Evolutionary conservation across 2,888 invertebrate species (phyloP).

Genomic region (Hydropsyche betteni): DNA sequence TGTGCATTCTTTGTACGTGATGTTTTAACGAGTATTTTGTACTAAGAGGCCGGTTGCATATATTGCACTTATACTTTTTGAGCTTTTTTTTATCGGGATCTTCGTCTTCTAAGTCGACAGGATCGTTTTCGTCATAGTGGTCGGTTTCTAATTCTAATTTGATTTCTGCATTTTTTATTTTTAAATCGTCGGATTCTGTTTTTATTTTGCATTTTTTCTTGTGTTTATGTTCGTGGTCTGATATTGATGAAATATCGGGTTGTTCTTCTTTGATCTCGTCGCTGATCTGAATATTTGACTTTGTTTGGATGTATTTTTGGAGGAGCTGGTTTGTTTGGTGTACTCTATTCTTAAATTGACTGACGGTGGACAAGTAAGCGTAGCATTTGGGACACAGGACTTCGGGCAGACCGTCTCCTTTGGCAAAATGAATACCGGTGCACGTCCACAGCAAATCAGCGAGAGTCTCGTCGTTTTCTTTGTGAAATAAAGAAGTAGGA

Average conservation of each 20-base stretch:
- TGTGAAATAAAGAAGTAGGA: not conserved
- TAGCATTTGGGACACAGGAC: slow-evolving; percentile 3
- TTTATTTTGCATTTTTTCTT: not conserved
- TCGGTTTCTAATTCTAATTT: not conserved
- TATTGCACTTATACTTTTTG: slow-evolving; percentile 36
- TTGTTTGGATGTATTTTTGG: not conserved
- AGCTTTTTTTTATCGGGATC: not conserved
- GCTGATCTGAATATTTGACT: too few relatives aligned
- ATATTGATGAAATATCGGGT: not conserved
- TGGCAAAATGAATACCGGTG: not conserved
- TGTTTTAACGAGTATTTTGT: slow-evolving; percentile 54
- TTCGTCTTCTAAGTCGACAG: not conserved
- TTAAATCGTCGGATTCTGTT: not conserved
- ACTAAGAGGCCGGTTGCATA: slow-evolving; percentile 44
- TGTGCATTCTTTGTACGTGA: slow-evolving; percentile 60
- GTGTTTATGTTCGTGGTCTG: not conserved
- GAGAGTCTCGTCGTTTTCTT: not conserved
- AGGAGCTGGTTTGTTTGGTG: not conserved
- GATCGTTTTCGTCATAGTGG: not conserved
- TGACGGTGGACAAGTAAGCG: not conserved
- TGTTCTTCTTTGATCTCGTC: not conserved
- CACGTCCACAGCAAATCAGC: slow-evolving; percentile 19
- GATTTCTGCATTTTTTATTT: not conserved
- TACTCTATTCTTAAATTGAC: not conserved
- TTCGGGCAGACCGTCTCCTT: slow-evolving; percentile 19